Percentiles rank a stretch among this genome's conserved stretches.
These are phyloP conservation scores for Lophura nycthemera DNA, from an alignment of 2,113 vertebrate species.

Conservation along the genomic window DNA sequence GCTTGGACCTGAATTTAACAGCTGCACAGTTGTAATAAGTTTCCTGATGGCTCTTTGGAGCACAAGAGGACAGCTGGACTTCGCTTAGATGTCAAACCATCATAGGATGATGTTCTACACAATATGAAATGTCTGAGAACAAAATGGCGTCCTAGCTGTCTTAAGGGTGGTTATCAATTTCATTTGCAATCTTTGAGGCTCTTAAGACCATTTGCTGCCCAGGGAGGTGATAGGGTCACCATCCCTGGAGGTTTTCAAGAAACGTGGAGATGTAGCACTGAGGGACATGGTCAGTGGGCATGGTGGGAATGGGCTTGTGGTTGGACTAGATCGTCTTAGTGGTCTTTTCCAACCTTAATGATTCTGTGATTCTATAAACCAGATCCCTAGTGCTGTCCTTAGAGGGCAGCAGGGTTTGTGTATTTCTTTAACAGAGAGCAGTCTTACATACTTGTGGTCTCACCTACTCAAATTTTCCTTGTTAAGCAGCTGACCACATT, in stretches of 20 bases:
- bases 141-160: not conserved
- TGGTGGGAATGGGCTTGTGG: too few species aligned
- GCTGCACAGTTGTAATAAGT: not conserved
- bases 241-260: too few species aligned
- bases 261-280: too few species aligned
- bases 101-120: not conserved
- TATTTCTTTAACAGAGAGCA: not conserved
- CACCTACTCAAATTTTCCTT: not conserved
- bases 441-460: not conserved
- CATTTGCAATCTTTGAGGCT: not conserved
- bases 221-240: too few species aligned
- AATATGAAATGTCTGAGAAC: not conserved
- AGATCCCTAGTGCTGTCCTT: not conserved
- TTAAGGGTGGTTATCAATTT: not conserved
- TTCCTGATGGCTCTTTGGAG: not conserved
- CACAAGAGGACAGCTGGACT: not conserved
- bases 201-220: not conserved
- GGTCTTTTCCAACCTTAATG: too few species aligned
- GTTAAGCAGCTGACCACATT: not conserved
- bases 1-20: not conserved
- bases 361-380: not conserved
- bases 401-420: not conserved
- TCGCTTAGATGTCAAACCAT: not conserved
- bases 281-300: too few species aligned
- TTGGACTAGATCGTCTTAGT: too few species aligned